Percentiles rank a stretch among this genome's conserved stretches.
phyloP scores from a whole-genome alignment of 2,888 invertebrate species.

The Aplocera efformata region DNA sequence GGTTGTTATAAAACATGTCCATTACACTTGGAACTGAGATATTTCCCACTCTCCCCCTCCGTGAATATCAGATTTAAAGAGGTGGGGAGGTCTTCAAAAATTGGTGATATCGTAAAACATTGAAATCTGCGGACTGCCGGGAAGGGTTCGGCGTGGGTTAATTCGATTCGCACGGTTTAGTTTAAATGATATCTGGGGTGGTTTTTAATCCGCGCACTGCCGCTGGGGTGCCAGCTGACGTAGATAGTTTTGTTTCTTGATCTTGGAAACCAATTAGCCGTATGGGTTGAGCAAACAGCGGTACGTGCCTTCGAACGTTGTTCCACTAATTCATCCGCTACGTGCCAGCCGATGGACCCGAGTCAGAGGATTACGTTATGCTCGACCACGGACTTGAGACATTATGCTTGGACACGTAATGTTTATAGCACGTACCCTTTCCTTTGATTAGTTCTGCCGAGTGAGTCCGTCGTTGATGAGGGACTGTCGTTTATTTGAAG shows the following conservation, averaged over 20 bases:
- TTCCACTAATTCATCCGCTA: constrained; percentile 38
- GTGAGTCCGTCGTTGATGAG: constrained; percentile 8
- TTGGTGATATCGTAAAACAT: constrained; percentile 56
- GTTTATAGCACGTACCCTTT: constrained; percentile 9
- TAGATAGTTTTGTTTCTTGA: constrained; percentile 24
- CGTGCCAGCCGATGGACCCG: constrained; percentile 44
- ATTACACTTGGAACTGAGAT: constrained; percentile 59
- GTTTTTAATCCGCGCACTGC: constrained; percentile 46
- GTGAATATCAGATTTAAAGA: constrained; percentile 35
- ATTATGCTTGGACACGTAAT: constrained; percentile 48
- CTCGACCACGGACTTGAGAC: constrained; percentile 38
- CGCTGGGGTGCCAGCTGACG: constrained; percentile 27
- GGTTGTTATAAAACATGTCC: constrained; percentile 66
- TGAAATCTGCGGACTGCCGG: constrained; percentile 48
- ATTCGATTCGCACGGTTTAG: constrained; percentile 76
- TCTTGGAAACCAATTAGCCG: constrained; percentile 19
- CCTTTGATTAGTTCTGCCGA: constrained; percentile 13
- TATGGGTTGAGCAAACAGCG: constrained; percentile 38
- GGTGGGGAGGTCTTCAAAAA: constrained; percentile 37
- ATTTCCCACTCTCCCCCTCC: constrained; percentile 45
- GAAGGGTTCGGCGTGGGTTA: constrained; percentile 44
- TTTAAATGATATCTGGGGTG: constrained; percentile 71
- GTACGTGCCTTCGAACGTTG: constrained; percentile 36
- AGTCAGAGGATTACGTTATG: constrained; percentile 53
- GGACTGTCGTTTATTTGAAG: constrained; percentile 1